Percentiles rank a stretch among this genome's conserved stretches.
phyloP scores from a whole-genome alignment of 2,888 invertebrate species.

The Embidobia sp. region DNA sequence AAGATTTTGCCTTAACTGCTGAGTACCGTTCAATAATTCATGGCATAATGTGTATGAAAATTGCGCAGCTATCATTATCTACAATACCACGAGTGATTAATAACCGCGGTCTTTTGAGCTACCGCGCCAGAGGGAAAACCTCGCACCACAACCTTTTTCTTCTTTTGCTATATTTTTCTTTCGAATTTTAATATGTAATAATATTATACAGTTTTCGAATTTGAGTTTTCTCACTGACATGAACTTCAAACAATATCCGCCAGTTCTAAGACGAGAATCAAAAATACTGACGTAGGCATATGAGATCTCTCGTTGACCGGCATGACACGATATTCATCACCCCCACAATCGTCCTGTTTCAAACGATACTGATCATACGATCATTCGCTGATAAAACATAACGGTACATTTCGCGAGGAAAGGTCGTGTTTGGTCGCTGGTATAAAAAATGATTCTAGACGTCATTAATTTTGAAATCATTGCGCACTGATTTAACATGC shows the following conservation, averaged over 20 bases:
- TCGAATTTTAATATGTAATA: no score
- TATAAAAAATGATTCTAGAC: constrained; percentile 7
- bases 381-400: constrained; percentile 33
- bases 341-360: constrained; percentile 30
- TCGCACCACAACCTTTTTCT: background rate
- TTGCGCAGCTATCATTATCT: no score
- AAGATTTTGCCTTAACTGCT: no score
- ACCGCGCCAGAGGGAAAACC: constrained; percentile 43
- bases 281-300: no score
- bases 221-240: no score
- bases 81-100: constrained; percentile 71
- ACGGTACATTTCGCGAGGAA: constrained; percentile 24
- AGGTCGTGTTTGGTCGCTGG: constrained; percentile 20
- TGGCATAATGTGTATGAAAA: no score
- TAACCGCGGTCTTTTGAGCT: constrained; percentile 66
- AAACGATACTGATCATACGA: constrained; percentile 32
- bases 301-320: no score
- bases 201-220: no score
- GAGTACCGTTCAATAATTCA: no score
- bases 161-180: background rate
- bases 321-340: constrained; percentile 23
- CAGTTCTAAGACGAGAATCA: no score
- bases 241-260: no score
- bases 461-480: constrained; percentile 22
- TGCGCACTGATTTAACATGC: background rate